Evolutionary conservation across 2,888 invertebrate genomes (phyloP).

Genomic region (Drosophila differens): DNA sequence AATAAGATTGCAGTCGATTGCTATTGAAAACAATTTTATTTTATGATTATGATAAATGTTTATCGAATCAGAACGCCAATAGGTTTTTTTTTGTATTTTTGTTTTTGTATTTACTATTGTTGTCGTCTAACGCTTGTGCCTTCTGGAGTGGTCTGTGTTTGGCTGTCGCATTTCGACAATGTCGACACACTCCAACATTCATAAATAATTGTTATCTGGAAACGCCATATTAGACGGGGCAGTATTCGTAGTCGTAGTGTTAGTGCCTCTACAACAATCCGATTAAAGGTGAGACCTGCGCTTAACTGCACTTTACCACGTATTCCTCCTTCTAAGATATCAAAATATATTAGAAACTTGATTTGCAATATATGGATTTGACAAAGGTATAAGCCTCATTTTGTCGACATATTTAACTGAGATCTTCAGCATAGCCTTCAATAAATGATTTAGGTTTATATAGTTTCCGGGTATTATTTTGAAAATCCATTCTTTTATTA

Average conservation of each 20-base stretch:
- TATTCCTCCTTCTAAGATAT: conserved; percentile 25
- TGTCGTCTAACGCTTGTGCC: conserved; percentile 21
- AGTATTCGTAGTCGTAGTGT: conserved; percentile 51
- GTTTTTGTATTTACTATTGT: conserved; percentile 40
- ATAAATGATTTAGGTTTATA: background rate
- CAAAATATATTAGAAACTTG: background rate
- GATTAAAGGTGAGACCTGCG: conserved; percentile 52
- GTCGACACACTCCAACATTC: conserved; percentile 59
- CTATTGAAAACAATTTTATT: conserved; percentile 62
- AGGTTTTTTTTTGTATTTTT: conserved; percentile 49
- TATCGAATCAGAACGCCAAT: conserved; percentile 83
- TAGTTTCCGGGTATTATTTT: background rate
- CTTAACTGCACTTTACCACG: conserved; percentile 17
- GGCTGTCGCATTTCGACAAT: conserved; percentile 69
- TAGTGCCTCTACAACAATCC: conserved; percentile 39
- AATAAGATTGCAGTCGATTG: conserved; percentile 75
- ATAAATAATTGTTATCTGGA: conserved; percentile 73
- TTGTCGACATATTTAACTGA: background rate
- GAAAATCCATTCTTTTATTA: background rate
- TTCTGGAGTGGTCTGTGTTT: conserved; percentile 43
- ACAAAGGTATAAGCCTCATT: background rate
- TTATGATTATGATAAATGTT: conserved; percentile 83
- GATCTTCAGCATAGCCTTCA: background rate
- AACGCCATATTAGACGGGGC: conserved; percentile 74
- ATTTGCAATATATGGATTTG: background rate